Evolutionary conservation across 2,888 invertebrate species (phyloP), one percentile per base, ranked within the genome.

Genomic region (Zygaena filipendulae): DNA sequence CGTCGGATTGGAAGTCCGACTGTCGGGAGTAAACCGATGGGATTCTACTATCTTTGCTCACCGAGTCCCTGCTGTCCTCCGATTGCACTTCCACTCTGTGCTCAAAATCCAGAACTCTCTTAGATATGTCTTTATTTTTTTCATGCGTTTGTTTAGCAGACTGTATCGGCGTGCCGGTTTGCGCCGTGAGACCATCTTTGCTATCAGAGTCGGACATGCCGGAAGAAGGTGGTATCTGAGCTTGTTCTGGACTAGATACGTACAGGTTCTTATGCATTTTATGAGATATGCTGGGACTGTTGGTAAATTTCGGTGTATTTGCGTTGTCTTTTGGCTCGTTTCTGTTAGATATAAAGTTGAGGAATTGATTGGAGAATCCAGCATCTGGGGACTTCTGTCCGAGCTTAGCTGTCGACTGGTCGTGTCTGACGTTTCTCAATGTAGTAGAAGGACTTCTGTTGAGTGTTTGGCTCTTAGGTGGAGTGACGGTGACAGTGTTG

Each of bases 271-370:
- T 81, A 46, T 77, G 81, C 75, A 74, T 82, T 49, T 72, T 82
- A 43, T 69, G 80, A 23, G 67, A 75, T 58, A 80, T 80, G 42
- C 57, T 81, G 2, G 77, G 80, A 42, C 81, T 81, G 42, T 72
- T 80, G 9, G 61, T 67, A 47, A 81, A 81, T 45, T 82, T 82
- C 35, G 81, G 79, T 21, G 82, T 82, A 42, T 81, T 80, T 1
- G 81, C 81, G 43, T 79, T 77, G 41, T 81, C 81, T 45, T 81
- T 81, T 16, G 81, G 81, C 49, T 81, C 80, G 47, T 80, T 81
- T 45, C 81, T 66, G 42, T 74, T 71, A 4, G 80, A 64, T 44
- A 72, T 80, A 43, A 74, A 80, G 45, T 72, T 80, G 20, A 71
- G 64, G 42, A 68, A 81, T 39, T 80, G 79, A 40, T 77, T 77